A percentile compares a stretch with the other conserved stretches of the same genome.
Evolutionary conservation across 1,140 invertebrate species (phyloP).

Genomic region (Belonocnema kinseyi): DNA sequence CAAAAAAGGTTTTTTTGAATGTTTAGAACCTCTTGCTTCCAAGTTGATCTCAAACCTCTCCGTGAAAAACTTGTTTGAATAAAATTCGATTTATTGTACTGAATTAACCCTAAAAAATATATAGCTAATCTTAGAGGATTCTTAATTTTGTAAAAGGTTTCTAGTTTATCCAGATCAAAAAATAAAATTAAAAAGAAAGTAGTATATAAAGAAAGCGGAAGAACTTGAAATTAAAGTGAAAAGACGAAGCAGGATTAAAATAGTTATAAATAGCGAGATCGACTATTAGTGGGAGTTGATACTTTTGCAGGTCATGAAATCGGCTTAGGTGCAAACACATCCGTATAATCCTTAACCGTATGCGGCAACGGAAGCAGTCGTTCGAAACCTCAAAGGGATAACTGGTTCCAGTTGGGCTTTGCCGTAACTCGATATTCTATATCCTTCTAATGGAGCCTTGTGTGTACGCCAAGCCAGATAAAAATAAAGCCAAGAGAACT

Average conservation of each 20-base stretch:
- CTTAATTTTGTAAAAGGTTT: no score
- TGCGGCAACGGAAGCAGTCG: constrained; percentile 1
- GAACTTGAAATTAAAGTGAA: no score
- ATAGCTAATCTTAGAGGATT: no score
- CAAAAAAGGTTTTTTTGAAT: neutral
- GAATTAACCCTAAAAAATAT: no score
- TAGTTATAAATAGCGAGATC: neutral
- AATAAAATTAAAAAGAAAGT: no score
- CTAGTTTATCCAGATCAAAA: no score
- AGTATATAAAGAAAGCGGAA: no score
- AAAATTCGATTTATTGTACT: no score
- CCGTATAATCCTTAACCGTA: constrained; percentile 19
- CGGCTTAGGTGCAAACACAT: constrained; percentile 18
- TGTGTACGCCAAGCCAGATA: constrained; percentile 13
- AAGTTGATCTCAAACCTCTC: neutral
- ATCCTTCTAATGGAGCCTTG: constrained; percentile 21
- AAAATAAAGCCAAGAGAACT: neutral
- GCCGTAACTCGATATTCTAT: constrained; percentile 29
- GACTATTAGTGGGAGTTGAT: constrained; percentile 20
- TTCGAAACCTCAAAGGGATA: constrained; percentile 14
- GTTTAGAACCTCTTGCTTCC: neutral
- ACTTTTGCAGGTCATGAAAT: neutral
- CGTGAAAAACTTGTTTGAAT: no score
- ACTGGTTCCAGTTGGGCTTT: constrained; percentile 27
- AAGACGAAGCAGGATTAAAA: neutral